Conservation (phyloP, 2,797 vertebrate species). For the Anguilla pacifica region DNA sequence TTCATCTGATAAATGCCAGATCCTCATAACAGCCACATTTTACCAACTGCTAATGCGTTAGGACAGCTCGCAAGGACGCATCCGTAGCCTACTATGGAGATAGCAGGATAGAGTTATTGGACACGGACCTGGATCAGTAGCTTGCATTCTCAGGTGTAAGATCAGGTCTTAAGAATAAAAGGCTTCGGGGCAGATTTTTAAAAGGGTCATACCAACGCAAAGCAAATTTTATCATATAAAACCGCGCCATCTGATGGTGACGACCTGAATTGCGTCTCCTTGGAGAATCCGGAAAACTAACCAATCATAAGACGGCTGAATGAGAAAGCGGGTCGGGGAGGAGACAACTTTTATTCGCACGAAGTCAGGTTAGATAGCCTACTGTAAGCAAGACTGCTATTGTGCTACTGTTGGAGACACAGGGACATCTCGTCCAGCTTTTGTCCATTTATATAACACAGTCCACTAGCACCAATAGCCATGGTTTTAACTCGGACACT, state of each 20-base stretch:
- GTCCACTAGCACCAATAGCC: conserved; percentile 14
- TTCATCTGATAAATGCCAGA: no score
- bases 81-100: no score
- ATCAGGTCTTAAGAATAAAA: no score
- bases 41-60: no score
- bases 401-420: conserved; percentile 26
- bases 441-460: neutral
- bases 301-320: neutral
- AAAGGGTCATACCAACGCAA: no score
- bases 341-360: neutral
- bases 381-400: neutral
- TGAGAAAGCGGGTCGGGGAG: neutral
- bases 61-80: no score
- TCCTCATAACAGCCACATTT: no score
- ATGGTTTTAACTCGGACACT: conserved; percentile 76
- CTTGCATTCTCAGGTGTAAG: no score
- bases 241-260: neutral
- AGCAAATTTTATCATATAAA: neutral
- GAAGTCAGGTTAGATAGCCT: neutral
- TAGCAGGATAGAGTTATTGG: no score
- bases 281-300: neutral
- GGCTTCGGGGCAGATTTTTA: no score
- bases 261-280: neutral
- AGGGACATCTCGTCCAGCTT: neutral
- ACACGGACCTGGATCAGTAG: no score